These are phyloP conservation scores for Pammene aurita DNA, from an alignment of 2,888 invertebrate species.

Conservation along the genomic window DNA sequence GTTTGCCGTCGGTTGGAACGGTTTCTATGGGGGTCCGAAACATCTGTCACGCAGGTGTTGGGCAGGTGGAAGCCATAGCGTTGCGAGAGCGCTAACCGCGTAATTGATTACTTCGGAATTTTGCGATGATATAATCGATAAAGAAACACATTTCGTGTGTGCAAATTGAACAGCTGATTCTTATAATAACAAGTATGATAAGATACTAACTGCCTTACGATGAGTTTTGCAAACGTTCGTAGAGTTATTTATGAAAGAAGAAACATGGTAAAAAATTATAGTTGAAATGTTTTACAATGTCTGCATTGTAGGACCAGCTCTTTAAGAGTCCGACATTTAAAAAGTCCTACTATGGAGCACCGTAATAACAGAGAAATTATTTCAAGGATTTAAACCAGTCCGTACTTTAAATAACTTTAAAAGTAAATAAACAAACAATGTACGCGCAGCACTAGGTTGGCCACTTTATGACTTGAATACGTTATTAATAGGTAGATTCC, in stretches of 20 bases:
- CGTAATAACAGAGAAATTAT: background rate
- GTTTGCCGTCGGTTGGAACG: constrained; percentile 25
- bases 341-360: background rate
- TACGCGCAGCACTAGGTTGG: background rate
- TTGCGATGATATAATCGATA: constrained; percentile 17
- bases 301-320: too few relatives aligned
- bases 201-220: too few relatives aligned
- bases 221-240: too few relatives aligned
- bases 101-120: constrained; percentile 28
- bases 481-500: constrained; percentile 2
- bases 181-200: background rate
- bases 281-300: too few relatives aligned
- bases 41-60: constrained; percentile 76
- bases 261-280: too few relatives aligned
- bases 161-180: constrained; percentile 14
- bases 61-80: constrained; percentile 47
- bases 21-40: constrained; percentile 48
- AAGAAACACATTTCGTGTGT: constrained; percentile 7
- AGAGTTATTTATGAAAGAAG: too few relatives aligned
- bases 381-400: background rate
- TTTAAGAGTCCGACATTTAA: too few relatives aligned
- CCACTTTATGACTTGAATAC: constrained; percentile 2
- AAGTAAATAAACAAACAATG: background rate
- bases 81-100: constrained; percentile 7
- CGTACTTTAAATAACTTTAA: constrained; percentile 7